Conservation (phyloP, 2,797 vertebrate genomes). For the Myotis myotis region DNA sequence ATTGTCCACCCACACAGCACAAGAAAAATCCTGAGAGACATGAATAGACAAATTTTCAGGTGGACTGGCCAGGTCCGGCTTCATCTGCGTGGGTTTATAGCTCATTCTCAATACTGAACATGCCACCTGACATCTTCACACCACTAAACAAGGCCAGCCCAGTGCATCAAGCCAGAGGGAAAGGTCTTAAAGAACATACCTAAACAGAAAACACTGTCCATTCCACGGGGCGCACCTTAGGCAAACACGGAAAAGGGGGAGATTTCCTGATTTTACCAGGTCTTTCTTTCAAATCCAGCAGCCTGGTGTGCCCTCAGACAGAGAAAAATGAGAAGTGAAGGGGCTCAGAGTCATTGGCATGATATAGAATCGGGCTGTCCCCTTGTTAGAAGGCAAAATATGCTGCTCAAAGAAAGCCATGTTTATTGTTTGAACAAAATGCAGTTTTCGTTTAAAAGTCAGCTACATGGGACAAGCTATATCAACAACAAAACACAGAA, state of each 20-base stretch:
- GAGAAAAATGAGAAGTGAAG: slow-evolving; percentile 58
- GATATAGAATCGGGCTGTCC: neutral
- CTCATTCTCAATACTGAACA: neutral
- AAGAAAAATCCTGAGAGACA: neutral
- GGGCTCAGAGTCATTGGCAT: neutral
- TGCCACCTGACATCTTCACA: neutral
- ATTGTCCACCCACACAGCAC: neutral
- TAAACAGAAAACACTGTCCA: neutral
- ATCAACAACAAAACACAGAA: neutral
- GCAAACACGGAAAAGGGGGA: slow-evolving; percentile 29
- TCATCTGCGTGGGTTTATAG: neutral
- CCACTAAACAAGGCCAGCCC: neutral
- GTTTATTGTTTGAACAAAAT: slow-evolving; percentile 31
- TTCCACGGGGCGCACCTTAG: neutral
- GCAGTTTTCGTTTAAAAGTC: neutral
- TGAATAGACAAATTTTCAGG: neutral
- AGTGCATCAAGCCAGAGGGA: neutral
- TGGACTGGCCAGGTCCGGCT: neutral
- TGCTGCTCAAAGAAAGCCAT: slow-evolving; percentile 48
- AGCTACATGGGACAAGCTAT: neutral
- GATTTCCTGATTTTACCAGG: slow-evolving; percentile 63
- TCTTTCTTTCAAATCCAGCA: slow-evolving; percentile 21
- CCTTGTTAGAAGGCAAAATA: neutral
- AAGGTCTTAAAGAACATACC: neutral
- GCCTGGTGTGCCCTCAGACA: slow-evolving; percentile 42